Evolutionary conservation across 64 coral and sea anemone species (phyloP).

Genomic region (Anthopleura sola): DNA sequence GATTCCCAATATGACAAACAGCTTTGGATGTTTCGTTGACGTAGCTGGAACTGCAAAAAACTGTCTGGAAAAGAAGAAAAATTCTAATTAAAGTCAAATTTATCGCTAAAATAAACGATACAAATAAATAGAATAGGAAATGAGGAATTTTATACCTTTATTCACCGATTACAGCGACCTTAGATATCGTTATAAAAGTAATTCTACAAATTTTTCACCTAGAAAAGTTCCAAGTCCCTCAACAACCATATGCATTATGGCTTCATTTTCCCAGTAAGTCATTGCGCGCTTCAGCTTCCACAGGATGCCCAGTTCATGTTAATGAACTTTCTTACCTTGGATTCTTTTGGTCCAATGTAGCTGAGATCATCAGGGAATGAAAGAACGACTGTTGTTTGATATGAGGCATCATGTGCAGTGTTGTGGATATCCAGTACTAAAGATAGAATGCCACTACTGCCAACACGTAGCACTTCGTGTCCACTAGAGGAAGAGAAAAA

Average conservation of each 20-base stretch:
- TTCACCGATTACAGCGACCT: too few species aligned
- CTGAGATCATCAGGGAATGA: constrained; percentile 13
- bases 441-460: constrained; percentile 18
- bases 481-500: constrained; percentile 10
- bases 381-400: constrained; percentile 17
- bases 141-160: too few species aligned
- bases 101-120: too few species aligned
- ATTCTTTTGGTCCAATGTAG: constrained; percentile 38
- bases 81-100: neutral
- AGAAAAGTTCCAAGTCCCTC: too few species aligned
- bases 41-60: constrained; percentile 35
- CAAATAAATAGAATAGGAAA: too few species aligned
- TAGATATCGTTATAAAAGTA: too few species aligned
- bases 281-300: neutral
- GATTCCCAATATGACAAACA: constrained; percentile 77
- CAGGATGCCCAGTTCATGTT: neutral
- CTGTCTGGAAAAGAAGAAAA: constrained; percentile 20
- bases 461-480: constrained; percentile 28
- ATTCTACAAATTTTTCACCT: too few species aligned
- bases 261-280: neutral
- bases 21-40: constrained; percentile 50
- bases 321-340: neutral
- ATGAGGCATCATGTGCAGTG: constrained; percentile 30
- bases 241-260: neutral
- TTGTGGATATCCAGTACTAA: constrained; percentile 22